Percentiles rank a stretch among this genome's conserved stretches.
Conservation (phyloP, 2,113 vertebrate genomes). For the Empidonax traillii region DNA sequence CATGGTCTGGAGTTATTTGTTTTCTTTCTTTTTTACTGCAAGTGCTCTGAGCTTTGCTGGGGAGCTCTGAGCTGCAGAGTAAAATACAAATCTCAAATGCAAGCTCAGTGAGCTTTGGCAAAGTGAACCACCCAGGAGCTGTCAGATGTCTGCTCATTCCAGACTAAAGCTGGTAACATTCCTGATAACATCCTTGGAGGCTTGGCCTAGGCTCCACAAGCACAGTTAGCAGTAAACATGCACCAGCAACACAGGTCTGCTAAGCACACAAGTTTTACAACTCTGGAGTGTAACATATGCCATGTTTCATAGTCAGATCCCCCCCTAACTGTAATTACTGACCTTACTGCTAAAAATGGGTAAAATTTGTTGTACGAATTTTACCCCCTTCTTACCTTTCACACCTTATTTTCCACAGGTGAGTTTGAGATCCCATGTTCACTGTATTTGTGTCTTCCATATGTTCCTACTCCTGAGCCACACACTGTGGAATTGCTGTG, state of each 20-base stretch:
- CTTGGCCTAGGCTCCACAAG: background rate
- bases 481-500: background rate
- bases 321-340: background rate
- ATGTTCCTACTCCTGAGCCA: background rate
- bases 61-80: background rate
- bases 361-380: background rate
- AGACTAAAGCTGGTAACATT: slow-evolving; percentile 1
- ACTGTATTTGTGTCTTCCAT: background rate
- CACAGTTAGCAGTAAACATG: background rate
- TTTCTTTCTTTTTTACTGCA: background rate
- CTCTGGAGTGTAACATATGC: background rate
- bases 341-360: background rate
- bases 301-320: background rate
- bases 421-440: background rate
- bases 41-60: background rate
- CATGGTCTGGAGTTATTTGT: background rate
- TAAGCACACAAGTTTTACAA: background rate
- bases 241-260: background rate
- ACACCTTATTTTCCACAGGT: background rate
- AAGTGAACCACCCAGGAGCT: background rate
- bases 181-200: background rate
- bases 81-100: background rate
- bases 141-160: background rate
- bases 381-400: background rate
- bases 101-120: background rate